phyloP scores from a whole-genome alignment of 2,113 vertebrate species.

The Salvelinus sp. region DNA sequence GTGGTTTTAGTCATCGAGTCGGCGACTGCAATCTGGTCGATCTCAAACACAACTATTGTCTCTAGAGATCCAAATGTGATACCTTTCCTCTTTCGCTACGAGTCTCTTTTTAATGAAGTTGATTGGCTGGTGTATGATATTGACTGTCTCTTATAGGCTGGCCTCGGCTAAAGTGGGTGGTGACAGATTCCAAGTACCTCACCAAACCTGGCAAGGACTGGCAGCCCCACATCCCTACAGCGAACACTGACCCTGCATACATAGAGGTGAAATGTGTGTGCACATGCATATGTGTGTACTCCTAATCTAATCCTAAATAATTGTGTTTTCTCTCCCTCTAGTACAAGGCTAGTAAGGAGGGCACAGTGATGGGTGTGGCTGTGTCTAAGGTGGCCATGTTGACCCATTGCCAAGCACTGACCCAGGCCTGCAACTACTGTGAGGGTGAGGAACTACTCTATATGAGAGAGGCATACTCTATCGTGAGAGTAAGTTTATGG shows the following conservation, averaged over 20 bases:
- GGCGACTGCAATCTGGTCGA: no score
- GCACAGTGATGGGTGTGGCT: slow-evolving; percentile 96
- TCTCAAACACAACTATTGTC: no score
- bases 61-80: no score
- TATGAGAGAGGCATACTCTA: not conserved
- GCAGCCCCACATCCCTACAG: slow-evolving; percentile 94
- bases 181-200: slow-evolving; percentile 97
- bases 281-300: not conserved
- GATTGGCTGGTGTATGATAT: not conserved
- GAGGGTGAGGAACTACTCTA: slow-evolving; percentile 80
- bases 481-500: not conserved
- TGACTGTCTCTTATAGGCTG: slow-evolving; percentile 80
- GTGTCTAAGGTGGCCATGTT: slow-evolving; percentile 93
- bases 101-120: not conserved
- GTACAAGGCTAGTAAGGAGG: slow-evolving; percentile 98
- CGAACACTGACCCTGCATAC: slow-evolving; percentile 91
- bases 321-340: slow-evolving; percentile 44
- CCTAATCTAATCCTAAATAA: not conserved
- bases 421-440: slow-evolving; percentile 96
- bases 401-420: slow-evolving; percentile 94
- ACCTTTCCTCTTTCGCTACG: no score
- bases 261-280: slow-evolving; percentile 81
- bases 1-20: no score
- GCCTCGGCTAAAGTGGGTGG: slow-evolving; percentile 97
- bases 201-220: slow-evolving; percentile 98